Evolutionary conservation across 1,140 invertebrate genomes (phyloP), one percentile per base, ranked within the genome.

Genomic region (Drosophila mauritiana): DNA sequence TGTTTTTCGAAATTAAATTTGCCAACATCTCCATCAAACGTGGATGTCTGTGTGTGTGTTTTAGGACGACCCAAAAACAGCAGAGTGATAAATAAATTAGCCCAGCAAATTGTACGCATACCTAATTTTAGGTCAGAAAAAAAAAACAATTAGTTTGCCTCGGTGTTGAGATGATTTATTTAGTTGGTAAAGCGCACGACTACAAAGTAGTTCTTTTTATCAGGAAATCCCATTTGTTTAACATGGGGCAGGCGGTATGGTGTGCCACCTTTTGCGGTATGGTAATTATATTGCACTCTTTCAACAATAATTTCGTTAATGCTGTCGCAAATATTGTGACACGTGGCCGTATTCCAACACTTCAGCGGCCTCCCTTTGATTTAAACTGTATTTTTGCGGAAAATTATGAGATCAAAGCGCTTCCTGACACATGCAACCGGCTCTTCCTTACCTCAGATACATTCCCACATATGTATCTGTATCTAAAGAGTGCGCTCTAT

Each of bases 351-450:
- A 77, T 54, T 43, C 31, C 64, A 58, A 40, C 62, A 69, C 65
- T 54, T 69, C 56, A 46, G 79, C 83, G 74, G 78, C 59, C 59
- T 63, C 57, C 65, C 83, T 86, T 86, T 86, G 82, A 88, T 86
- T 88, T 69, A 25, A 86, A 73, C 61, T 64, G 74, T 79, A 56
- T 82, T 88, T 75, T 72, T 72, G 65, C 78, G 76, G 63, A 69
- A 86, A 88, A 86, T 79, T 79, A 88, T 68, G 73, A 86, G 82
- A 86, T 86, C 82, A 86, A 86, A 86, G 84, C 54, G 45, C 48
- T 69, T 62, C 58, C 59, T 64, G 70, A 53, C 70, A 73, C 37
- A 45, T 61, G 70, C 48, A 58, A 59, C 46, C 10, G 15, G 43
- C 34, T 25, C 57, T 27, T 51, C 48, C 37, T 73, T 53, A 73